A percentile compares a stretch with the other conserved stretches of the same genome.
Conservation (phyloP, 2,797 vertebrate species). For the Typhlichthys subterraneus region DNA sequence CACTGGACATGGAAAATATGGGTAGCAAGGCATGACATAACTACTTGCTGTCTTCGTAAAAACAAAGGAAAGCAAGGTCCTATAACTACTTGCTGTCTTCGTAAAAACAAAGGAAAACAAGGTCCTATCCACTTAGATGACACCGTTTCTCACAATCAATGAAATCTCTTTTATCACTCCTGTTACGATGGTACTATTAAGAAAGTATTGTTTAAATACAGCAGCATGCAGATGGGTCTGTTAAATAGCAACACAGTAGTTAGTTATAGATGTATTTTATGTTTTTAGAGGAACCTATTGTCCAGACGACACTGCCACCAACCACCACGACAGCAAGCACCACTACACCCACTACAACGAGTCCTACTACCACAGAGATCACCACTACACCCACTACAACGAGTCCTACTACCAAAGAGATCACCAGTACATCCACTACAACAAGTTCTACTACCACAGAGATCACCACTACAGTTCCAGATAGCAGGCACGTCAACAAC, state of each 20-base stretch:
- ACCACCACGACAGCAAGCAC: slow-evolving; percentile 23
- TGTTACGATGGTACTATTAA: slow-evolving; percentile 29
- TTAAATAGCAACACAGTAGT: slow-evolving; percentile 18
- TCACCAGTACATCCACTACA: slow-evolving; percentile 5
- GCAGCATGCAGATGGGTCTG: slow-evolving; percentile 14
- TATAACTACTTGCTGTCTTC: slow-evolving; percentile 33
- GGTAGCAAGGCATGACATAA: slow-evolving; percentile 50
- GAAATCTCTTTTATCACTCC: slow-evolving; percentile 30
- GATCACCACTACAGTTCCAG: slow-evolving; percentile 30
- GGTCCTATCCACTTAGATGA: slow-evolving; percentile 44
- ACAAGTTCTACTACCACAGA: slow-evolving; percentile 50
- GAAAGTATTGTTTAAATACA: slow-evolving; percentile 35
- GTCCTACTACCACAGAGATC: slow-evolving; percentile 39
- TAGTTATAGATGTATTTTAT: slow-evolving; percentile 40
- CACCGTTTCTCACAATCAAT: slow-evolving; percentile 45
- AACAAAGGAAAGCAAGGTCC: slow-evolving; percentile 5
- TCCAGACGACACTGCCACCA: slow-evolving; percentile 79
- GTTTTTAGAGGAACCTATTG: slow-evolving; percentile 76
- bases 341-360: slow-evolving; percentile 28
- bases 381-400: slow-evolving; percentile 23
- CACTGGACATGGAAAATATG: slow-evolving; percentile 42
- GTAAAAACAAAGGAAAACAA: slow-evolving; percentile 14
- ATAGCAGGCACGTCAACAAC: slow-evolving; percentile 61
- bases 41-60: slow-evolving; percentile 28
- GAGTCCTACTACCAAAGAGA: slow-evolving; percentile 43